Evolutionary conservation across 2,113 vertebrate species (phyloP).

Genomic region (Boulengeromyrus knoepffleri): DNA sequence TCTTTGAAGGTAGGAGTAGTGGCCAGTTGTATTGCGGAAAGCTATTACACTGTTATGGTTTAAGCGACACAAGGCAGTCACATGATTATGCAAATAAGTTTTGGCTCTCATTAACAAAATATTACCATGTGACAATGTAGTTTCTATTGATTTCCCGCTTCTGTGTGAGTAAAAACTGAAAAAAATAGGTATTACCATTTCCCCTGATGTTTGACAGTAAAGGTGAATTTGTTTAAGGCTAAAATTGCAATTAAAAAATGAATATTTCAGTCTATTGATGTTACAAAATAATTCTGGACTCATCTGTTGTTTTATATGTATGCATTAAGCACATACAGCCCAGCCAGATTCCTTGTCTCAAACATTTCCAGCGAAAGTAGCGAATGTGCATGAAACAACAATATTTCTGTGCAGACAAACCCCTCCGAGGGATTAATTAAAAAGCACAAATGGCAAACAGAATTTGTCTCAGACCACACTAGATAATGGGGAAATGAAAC

Average conservation of each 20-base stretch:
- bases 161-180: background rate
- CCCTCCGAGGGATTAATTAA: constrained; percentile 23
- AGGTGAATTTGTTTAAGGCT: background rate
- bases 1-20: constrained; percentile 20
- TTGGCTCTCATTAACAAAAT: background rate
- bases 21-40: constrained; percentile 10
- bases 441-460: constrained; percentile 19
- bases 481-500: constrained; percentile 23
- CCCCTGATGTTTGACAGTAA: background rate
- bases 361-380: background rate
- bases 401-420: constrained; percentile 6
- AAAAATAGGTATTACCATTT: background rate
- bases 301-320: background rate
- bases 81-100: constrained; percentile 1
- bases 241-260: background rate
- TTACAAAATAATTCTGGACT: background rate
- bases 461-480: constrained; percentile 15
- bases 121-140: background rate
- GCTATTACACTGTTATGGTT: background rate
- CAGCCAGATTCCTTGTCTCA: background rate
- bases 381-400: constrained; percentile 20
- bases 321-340: background rate
- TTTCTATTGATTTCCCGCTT: background rate
- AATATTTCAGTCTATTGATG: background rate
- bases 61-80: constrained; percentile 1